Base-by-base conservation (phyloP, 1,140 invertebrate genomes). In the Eumaeus atala region DNA sequence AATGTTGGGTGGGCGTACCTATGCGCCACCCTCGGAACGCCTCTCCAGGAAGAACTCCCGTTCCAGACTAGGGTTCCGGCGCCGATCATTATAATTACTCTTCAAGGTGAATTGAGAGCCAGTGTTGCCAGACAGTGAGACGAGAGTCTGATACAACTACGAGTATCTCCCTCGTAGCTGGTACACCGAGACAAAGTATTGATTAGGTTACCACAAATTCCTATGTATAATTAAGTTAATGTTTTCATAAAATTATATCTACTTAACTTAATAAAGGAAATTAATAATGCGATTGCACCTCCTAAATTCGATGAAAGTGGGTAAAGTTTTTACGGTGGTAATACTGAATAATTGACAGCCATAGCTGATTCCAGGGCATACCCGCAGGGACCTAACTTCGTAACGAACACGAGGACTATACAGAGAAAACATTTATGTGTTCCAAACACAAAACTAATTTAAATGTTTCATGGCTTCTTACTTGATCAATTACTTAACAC, bases 51-150 rank as follows among this genome's bases (percentile, higher is more conserved):
- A 84, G 74, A 67, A 79, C 66, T 76, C 74, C 77, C 77, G 72
- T 67, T 70, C 80, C 79, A 80, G 81, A 74, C 78, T 81, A 69
- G 78, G 80, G 78, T 77, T 86, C 78, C 80, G 83, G 83, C 80
- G 83, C 83, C 83, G 83, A 86, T 84, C 83, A 86, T 86, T 86
- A 86, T 86, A 86, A 86, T 86, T 86, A 86, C 79, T 86, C 83
- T 86, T 80, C 83, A 84, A 86, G 80, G 83, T 84, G 79, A 84
- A 79, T 67, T 70, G 76, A 70, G 80, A 80, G 80, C 76, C 74
- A 71, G 67, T 70, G 67, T 75, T 69, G 71, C 80, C 80, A 85
- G 81, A 79, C 79, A 68, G 69, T 60, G 62, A 64, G 63, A 62
- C 68, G 66, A 72, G 66, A 75, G 74, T 72, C 60, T 72, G 69